phyloP scores from a whole-genome alignment of 1,140 invertebrate genomes.

The Bacillus rossius region DNA sequence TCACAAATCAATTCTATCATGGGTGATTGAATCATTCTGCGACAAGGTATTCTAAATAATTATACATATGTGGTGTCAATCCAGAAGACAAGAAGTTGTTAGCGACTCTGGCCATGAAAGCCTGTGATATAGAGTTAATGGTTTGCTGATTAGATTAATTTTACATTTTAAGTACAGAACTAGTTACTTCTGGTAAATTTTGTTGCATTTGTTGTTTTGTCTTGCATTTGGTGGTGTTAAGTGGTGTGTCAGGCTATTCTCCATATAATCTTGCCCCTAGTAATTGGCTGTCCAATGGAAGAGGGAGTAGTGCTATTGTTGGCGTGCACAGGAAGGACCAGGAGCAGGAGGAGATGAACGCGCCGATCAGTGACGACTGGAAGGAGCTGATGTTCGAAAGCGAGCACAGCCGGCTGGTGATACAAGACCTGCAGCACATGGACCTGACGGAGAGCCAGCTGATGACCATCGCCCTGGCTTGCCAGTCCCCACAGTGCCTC shows the following conservation, averaged over 20 bases:
- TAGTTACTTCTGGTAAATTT: neutral
- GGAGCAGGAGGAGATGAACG: conserved; percentile 20
- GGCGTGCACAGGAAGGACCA: conserved; percentile 43
- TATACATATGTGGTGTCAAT: too few relatives aligned
- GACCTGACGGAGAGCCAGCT: conserved; percentile 58
- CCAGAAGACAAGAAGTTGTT: too few relatives aligned
- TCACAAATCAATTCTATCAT: too few relatives aligned
- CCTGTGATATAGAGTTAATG: too few relatives aligned
- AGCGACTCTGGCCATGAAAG: too few relatives aligned
- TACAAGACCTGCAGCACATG: conserved; percentile 40
- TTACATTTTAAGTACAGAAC: too few relatives aligned
- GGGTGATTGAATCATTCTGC: too few relatives aligned
- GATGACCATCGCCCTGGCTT: conserved; percentile 64
- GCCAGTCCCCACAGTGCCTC: conserved; percentile 68
- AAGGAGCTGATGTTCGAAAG: conserved; percentile 45
- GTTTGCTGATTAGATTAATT: too few relatives aligned
- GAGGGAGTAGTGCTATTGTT: too few relatives aligned
- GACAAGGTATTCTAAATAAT: too few relatives aligned
- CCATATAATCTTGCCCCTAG: too few relatives aligned
- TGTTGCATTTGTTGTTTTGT: neutral
- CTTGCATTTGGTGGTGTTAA: neutral
- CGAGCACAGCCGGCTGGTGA: conserved; percentile 27
- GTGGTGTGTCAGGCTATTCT: neutral
- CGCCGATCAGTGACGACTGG: conserved; percentile 57
- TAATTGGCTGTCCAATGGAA: too few relatives aligned